These are phyloP conservation scores for Scaptomyza reducta DNA, from an alignment of 2,888 invertebrate genomes.

Conservation along the genomic window DNA sequence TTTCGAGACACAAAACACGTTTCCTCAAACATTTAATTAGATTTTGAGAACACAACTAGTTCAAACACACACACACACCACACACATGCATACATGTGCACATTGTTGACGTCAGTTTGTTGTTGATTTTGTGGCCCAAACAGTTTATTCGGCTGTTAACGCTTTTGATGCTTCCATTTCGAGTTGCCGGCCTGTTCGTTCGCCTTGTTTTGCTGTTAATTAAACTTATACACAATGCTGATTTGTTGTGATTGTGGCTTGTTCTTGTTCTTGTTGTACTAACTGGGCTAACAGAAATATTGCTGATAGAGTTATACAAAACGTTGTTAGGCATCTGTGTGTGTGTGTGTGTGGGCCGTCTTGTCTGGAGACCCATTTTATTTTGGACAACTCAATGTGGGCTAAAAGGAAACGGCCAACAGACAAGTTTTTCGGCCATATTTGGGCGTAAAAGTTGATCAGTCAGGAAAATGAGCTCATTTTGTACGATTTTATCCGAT, in stretches of 20 bases:
- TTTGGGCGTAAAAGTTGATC: conserved; percentile 72
- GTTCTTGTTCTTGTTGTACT: conserved; percentile 13
- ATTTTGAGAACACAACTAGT: conserved; percentile 69
- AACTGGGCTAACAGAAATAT: conserved; percentile 24
- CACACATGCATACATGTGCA: not conserved
- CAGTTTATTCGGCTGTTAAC: conserved; percentile 43
- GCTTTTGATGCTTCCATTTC: conserved; percentile 34
- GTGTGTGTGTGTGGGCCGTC: conserved; percentile 47
- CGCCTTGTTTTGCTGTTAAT: conserved; percentile 67
- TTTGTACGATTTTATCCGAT: conserved; percentile 14
- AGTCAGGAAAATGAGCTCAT: conserved; percentile 68
- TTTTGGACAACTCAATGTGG: conserved; percentile 54
- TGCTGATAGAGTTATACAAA: conserved; percentile 41
- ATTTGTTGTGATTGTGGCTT: conserved; percentile 20
- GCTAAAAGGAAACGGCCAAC: conserved; percentile 66
- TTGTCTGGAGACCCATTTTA: conserved; percentile 63
- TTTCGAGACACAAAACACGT: conserved; percentile 48
- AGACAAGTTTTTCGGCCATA: conserved; percentile 37
- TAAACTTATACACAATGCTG: conserved; percentile 54
- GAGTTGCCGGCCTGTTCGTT: conserved; percentile 53
- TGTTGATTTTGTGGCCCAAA: conserved; percentile 36
- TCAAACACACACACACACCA: conserved; percentile 40
- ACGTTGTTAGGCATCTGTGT: not conserved
- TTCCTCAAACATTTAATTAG: conserved; percentile 66
- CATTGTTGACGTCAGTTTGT: conserved; percentile 30